Percentiles rank a stretch among this genome's conserved stretches.
Evolutionary conservation across 1,140 invertebrate genomes (phyloP).

Genomic region (Macrosteles quadrilineatus): DNA sequence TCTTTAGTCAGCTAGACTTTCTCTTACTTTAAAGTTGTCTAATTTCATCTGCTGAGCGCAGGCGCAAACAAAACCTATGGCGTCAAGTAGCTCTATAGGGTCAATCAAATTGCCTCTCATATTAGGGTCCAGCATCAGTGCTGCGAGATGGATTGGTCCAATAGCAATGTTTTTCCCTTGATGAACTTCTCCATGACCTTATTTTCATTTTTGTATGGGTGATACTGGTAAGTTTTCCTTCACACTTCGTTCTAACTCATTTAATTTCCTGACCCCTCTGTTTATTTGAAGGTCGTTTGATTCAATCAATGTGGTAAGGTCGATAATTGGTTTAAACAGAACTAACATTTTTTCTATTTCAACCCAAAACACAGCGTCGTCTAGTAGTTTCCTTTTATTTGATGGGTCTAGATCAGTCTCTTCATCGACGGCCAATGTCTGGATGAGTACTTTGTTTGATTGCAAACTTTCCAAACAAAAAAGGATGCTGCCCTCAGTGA

Average conservation of each 20-base stretch:
- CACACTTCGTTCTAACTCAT: slow-evolving; percentile 5
- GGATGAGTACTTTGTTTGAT: slow-evolving; percentile 24
- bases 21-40: background rate
- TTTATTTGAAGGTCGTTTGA: slow-evolving; percentile 14
- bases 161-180: background rate
- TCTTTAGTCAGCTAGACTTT: slow-evolving; percentile 28
- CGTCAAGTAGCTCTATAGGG: background rate
- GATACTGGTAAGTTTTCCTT: slow-evolving; percentile 7
- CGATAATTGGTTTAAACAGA: slow-evolving; percentile 29
- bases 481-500: slow-evolving; percentile 27
- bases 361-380: slow-evolving; percentile 32
- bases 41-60: background rate
- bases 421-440: slow-evolving; percentile 27
- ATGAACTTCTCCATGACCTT: background rate
- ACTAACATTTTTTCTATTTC: slow-evolving; percentile 24
- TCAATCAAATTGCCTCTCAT: background rate
- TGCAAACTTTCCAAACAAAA: slow-evolving; percentile 26
- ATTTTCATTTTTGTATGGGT: slow-evolving; percentile 26
- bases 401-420: background rate
- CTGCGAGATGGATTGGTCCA: slow-evolving; percentile 45
- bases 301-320: slow-evolving; percentile 27
- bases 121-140: slow-evolving; percentile 1
- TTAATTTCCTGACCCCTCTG: slow-evolving; percentile 8
- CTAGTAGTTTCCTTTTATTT: slow-evolving; percentile 20
- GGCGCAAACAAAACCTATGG: slow-evolving; percentile 13